These are phyloP conservation scores for Vicugna pacos DNA, from an alignment of 2,113 vertebrate species.

Conservation along the genomic window DNA sequence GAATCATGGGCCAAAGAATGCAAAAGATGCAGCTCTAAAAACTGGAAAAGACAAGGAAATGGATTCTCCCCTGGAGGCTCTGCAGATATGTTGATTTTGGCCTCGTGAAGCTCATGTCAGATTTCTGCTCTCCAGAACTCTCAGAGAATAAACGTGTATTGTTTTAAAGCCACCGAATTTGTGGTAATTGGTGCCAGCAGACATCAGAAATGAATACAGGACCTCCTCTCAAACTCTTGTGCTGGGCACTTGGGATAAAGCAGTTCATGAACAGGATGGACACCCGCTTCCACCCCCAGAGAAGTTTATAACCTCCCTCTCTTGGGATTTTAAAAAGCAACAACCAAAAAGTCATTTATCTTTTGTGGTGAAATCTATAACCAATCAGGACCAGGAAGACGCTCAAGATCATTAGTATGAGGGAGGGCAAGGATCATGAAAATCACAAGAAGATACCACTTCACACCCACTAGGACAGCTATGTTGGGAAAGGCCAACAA, in stretches of 20 bases:
- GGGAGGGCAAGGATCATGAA: neutral
- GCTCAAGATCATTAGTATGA: neutral
- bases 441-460: neutral
- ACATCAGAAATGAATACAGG: neutral
- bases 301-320: neutral
- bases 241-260: neutral
- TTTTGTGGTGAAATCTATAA: neutral
- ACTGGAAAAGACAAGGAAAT: neutral
- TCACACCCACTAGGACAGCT: neutral
- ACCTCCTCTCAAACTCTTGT: neutral
- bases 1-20: slow-evolving; percentile 22
- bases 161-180: neutral
- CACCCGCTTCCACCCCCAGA: neutral
- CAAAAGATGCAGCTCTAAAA: neutral
- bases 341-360: neutral
- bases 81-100: neutral
- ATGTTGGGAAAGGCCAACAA: neutral
- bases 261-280: neutral
- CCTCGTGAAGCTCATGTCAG: neutral
- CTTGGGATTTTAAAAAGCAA: neutral
- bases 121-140: slow-evolving; percentile 1
- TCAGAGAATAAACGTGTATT: neutral
- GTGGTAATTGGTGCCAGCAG: neutral
- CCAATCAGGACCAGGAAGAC: neutral
- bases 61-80: neutral